Base-by-base conservation (phyloP, 2,113 vertebrate species). In the Clinocottus analis region DNA sequence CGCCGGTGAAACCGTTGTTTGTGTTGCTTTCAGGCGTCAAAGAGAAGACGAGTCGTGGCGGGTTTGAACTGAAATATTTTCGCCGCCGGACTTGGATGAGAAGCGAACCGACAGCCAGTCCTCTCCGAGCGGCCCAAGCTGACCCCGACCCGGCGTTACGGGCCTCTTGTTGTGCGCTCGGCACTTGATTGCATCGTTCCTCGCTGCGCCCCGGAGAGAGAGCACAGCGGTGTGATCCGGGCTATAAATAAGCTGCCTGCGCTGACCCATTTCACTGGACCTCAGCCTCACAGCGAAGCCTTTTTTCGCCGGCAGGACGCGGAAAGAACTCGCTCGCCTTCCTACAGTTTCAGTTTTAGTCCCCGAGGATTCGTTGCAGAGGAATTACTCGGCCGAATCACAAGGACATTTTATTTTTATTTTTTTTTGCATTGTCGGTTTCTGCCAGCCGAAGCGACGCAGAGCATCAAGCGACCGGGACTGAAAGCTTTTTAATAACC, bases 191-290 rank as follows among this genome's bases (percentile, higher is more conserved):
- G 83, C 88, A 86, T 89, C 67, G 21, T 45, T 77, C 78, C 64
- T 47, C 14, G 45, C 70, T 69, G 69, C 6, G 82, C 65, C 80
- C 7, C 29, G 29, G 29, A 60, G 59, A 84, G 80, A 71, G 65
- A 79, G 73, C 64, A 53, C 70, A 37, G 72, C 70, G 35, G 67
- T 29, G 80, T 3, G 60, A 86, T 70, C 62, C 0, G 55, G 80
- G 75, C 83, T 87, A 82, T 75, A 85, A 91, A 83, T 87, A 83
- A 23, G 31, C 53, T 56, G 61, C 80, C n/a, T 43, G 84, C 1
- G 55, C 75, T 80, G 85, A 83, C 72, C 86, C 81, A 75, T 17
- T 88, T 84, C 77, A 65, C 80, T 3, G 14, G 43, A 80, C 47
- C 5, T 5, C 79, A 67, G 72, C 72, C 12, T 45, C 77, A 59